Evolutionary conservation across 2,113 vertebrate species (phyloP), one percentile per base, ranked within the genome.

Genomic region (Saccopteryx bilineata): DNA sequence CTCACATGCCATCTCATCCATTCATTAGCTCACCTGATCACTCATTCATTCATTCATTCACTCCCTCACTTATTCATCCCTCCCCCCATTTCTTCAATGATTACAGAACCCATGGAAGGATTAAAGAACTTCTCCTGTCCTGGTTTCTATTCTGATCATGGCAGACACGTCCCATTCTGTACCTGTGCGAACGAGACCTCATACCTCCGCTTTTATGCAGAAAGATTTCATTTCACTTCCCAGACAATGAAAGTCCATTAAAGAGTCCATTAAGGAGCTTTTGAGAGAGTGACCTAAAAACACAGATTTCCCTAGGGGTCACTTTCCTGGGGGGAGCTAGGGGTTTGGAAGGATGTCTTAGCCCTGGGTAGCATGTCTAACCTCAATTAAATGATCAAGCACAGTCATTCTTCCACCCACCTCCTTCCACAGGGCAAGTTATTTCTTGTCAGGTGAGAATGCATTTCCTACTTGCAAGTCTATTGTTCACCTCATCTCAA

Each of bases 291-390:
- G 26, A 68, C 86, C 61, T 46, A 21, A 75, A 94, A 72, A 9
- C 71, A 46, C 54, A 60, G 31, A 68, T 46, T 28, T 90, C 76
- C 89, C 78, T 13, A 18, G 46, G 31, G 50, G 31, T 69, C 61
- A 76, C 13, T 15, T 39, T 61, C 68, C 54, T 23, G 26, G 23
- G 54, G 60, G 54, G 7, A 28, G 46, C 19, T 46, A 46, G 9
- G 15, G 19, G 7, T 17, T 75, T 31, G 6, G 33, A 82, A 58
- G 52, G 15, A 56, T 12, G 31, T 9, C 58, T 72, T 19, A 33
- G 68, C 71, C 28, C 33, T 1, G 0, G 0, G 0, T 9, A 15
- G 19, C n/a, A 0, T 5, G 33, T n/a, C 31, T 8, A 60, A 48
- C 48, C 39, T 89, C 93, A 26, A 18, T 68, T 31, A 46, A 79